Conservation (phyloP, 2,888 invertebrate genomes). For the Brachynemurus nebulosus region DNA sequence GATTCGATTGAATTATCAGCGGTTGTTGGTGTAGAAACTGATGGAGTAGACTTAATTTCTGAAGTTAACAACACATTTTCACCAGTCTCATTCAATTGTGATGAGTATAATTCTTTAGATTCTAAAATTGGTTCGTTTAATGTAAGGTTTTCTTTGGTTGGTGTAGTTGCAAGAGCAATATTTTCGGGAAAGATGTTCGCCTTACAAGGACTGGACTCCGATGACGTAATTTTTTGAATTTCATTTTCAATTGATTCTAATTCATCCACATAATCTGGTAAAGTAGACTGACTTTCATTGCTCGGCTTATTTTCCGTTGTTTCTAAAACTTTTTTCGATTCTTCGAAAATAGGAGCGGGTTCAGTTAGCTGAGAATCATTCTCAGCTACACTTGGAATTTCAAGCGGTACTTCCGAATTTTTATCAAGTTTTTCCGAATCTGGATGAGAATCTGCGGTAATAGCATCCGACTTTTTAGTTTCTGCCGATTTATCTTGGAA, state of each 20-base stretch:
- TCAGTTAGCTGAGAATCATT: background rate
- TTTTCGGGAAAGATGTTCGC: conserved; percentile 13
- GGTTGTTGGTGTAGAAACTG: conserved; percentile 25
- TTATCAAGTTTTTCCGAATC: background rate
- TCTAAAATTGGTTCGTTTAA: background rate
- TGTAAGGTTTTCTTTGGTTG: background rate
- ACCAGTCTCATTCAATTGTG: background rate
- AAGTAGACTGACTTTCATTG: background rate
- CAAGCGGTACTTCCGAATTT: background rate
- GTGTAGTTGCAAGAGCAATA: conserved; percentile 2
- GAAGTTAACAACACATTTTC: background rate
- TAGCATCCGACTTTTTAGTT: background rate
- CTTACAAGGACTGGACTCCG: conserved; percentile 11
- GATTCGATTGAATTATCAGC: conserved; percentile 21
- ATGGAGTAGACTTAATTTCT: conserved; percentile 17
- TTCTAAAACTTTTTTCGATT: background rate
- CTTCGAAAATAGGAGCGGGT: background rate
- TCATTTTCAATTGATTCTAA: conserved; percentile 14
- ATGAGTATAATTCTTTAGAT: background rate
- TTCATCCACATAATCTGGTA: conserved; percentile 6
- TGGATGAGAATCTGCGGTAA: too few species aligned
- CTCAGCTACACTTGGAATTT: background rate
- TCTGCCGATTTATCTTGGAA: background rate
- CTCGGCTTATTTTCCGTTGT: background rate
- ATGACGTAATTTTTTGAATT: conserved; percentile 13